phyloP scores from a whole-genome alignment of 2,113 vertebrate genomes.

The Anguilla japonica region DNA sequence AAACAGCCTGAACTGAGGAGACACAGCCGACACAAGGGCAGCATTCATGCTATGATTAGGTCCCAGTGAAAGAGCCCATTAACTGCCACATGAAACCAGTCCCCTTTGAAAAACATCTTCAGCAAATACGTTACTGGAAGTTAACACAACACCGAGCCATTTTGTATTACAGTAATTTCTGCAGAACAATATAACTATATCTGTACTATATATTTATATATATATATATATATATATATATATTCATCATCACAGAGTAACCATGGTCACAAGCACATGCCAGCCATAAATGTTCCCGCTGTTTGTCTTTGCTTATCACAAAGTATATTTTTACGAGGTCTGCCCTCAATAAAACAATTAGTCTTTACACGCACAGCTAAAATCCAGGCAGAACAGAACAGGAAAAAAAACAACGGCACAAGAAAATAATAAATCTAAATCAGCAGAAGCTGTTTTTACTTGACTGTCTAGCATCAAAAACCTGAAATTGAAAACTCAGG shows the following conservation, averaged over 20 bases:
- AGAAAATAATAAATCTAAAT: neutral
- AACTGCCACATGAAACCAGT: constrained; percentile 51
- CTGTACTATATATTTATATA: neutral
- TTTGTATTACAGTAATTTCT: neutral
- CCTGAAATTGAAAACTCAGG: neutral
- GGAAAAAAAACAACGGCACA: neutral
- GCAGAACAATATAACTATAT: neutral
- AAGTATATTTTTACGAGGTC: neutral
- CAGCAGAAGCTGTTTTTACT: neutral
- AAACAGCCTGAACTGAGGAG: constrained; percentile 43
- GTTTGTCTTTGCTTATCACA: neutral
- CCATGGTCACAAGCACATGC: neutral
- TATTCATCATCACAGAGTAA: neutral
- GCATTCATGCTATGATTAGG: constrained; percentile 58
- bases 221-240: no score
- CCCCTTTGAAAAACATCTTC: constrained; percentile 25
- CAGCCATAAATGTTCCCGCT: neutral
- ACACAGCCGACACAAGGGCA: constrained; percentile 51
- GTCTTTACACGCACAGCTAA: neutral
- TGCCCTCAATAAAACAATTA: neutral
- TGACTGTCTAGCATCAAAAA: neutral
- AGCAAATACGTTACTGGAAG: neutral
- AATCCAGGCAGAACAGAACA: neutral
- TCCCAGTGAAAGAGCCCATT: constrained; percentile 60
- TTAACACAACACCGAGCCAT: neutral